Percentiles rank a stretch among this genome's conserved stretches.
These are phyloP conservation scores for Bombus balteatus DNA, from an alignment of 1,140 invertebrate species.

Conservation along the genomic window DNA sequence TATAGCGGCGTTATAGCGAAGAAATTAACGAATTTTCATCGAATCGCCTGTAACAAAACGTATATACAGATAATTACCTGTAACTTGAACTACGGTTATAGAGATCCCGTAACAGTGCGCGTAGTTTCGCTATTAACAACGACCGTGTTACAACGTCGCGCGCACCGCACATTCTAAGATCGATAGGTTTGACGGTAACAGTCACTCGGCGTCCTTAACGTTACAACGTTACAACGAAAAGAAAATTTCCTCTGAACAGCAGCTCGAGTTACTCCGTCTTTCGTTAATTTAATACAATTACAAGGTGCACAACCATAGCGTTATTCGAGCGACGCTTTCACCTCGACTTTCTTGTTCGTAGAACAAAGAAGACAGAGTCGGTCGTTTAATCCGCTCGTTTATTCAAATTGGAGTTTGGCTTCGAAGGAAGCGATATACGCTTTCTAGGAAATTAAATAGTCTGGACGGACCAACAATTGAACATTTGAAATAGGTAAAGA, in stretches of 20 bases:
- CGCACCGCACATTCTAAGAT: not conserved
- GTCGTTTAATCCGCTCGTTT: not conserved
- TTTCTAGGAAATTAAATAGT: too few relatives aligned
- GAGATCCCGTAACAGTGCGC: not conserved
- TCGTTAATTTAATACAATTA: not conserved
- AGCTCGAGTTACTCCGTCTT: too few relatives aligned
- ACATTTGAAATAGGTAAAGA: too few relatives aligned
- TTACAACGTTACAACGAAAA: not conserved
- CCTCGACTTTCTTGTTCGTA: not conserved
- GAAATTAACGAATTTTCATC: not conserved
- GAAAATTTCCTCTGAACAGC: not conserved
- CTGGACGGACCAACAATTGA: too few relatives aligned
- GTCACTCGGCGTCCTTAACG: not conserved
- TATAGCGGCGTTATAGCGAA: too few relatives aligned
- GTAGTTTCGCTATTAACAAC: not conserved
- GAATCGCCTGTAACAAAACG: not conserved
- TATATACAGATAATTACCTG: not conserved
- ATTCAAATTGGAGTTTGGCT: not conserved
- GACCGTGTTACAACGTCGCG: not conserved
- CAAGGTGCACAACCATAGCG: not conserved
- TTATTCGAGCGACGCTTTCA: not conserved
- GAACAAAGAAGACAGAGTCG: not conserved
- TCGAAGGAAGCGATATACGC: not conserved
- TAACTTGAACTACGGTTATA: not conserved
- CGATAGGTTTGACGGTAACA: not conserved